Base-by-base conservation (phyloP, 2,888 invertebrate species). In the Troides aeacus region DNA sequence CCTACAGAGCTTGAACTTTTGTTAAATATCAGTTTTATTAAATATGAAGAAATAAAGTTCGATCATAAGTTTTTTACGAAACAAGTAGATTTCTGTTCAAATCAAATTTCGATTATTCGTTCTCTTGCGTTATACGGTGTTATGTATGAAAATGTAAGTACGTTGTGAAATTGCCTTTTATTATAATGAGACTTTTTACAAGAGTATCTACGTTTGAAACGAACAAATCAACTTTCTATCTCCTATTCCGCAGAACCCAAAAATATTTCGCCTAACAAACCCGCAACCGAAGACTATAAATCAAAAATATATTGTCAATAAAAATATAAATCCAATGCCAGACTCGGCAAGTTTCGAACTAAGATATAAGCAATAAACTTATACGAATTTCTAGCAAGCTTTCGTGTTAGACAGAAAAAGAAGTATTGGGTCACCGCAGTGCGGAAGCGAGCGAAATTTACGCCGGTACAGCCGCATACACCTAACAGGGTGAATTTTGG, bases 231-330 rank as follows among this genome's bases (percentile, higher is more conserved):
- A 46, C 12, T 46, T 7, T 50, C 59, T 39, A 53, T 56, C 61
- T 39, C 21, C 30, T 42, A 50, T 30, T 62, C 65, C 46, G 46
- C 10, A 30, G n/a, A 62, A 57, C 7, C 24, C 61, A n/a, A 42
- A 70, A 69, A 65, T 69, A 62, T 61, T 69, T 62, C 39, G 62
- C 58, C 46, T 64, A 68, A 66, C 58, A 62, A 62, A 66, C 21
- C 58, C 65, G 66, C 69, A 62, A 70, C 58, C 5, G 24, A 46
- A 21, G 56, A 50, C 65, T 58, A 62, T 70, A 70, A 66, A 70
- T 70, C 69, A 70, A 62, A 70, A 69, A 70, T 68, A 70, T 70
- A 66, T 70, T 70, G 69, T 70, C 69, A 66, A 70, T 70, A 70
- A 70, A 69, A 70, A 66, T 70, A 70, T 70, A 70, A 70, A 70